These are phyloP conservation scores for Matsumurasca onukii DNA, from an alignment of 1,140 invertebrate species.

Conservation along the genomic window DNA sequence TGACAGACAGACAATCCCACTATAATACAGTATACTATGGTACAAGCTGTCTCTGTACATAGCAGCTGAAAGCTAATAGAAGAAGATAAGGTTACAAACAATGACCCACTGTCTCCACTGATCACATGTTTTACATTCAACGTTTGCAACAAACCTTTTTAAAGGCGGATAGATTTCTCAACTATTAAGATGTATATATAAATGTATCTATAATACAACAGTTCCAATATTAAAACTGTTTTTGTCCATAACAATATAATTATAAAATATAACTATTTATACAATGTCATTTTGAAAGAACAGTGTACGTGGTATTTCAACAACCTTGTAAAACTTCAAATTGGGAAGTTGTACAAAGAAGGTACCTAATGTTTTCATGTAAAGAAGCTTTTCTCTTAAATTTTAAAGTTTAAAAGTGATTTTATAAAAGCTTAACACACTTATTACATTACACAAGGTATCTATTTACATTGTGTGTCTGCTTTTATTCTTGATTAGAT, in stretches of 20 bases:
- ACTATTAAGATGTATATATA: slow-evolving; percentile 1
- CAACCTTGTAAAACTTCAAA: too few relatives aligned
- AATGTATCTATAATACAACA: slow-evolving; percentile 19
- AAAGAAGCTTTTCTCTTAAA: too few relatives aligned
- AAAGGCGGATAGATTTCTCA: not conserved
- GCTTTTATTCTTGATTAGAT: too few relatives aligned
- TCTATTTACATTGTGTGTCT: too few relatives aligned
- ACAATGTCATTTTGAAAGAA: not conserved
- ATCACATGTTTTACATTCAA: not conserved
- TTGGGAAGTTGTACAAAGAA: too few relatives aligned
- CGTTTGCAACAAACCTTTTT: slow-evolving; percentile 4
- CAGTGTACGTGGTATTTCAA: slow-evolving; percentile 17
- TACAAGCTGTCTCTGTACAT: not conserved
- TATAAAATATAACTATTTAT: slow-evolving; percentile 5
- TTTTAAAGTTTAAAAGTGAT: too few relatives aligned
- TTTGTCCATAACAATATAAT: slow-evolving; percentile 8
- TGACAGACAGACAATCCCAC: slow-evolving; percentile 18
- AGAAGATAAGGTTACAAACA: too few relatives aligned
- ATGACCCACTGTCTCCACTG: too few relatives aligned
- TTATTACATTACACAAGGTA: too few relatives aligned
- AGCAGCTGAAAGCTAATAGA: too few relatives aligned
- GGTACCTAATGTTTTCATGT: too few relatives aligned
- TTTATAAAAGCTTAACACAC: too few relatives aligned
- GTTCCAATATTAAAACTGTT: slow-evolving; percentile 15
- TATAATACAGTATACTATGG: not conserved